These are phyloP conservation scores for Tamias sibiricus DNA, from an alignment of 2,113 vertebrate species.

Conservation along the genomic window DNA sequence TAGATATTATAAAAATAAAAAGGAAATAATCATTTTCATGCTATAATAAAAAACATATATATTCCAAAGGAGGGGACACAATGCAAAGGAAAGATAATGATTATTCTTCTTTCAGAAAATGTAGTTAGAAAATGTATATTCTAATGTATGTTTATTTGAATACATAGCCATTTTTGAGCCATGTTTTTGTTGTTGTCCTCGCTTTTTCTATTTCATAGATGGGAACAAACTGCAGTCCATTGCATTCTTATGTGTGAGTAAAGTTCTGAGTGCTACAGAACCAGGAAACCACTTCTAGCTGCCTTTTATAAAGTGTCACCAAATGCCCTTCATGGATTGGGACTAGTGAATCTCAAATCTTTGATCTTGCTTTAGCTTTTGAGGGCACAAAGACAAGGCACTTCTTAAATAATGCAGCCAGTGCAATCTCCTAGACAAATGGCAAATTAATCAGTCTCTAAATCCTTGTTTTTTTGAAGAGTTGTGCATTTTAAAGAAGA, in stretches of 20 bases:
- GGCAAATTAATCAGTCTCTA: constrained; percentile 91
- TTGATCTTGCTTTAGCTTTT: constrained; percentile 82
- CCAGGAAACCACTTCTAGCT: constrained; percentile 62
- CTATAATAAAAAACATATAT: not conserved
- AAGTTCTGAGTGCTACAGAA: not conserved
- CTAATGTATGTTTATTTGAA: not conserved
- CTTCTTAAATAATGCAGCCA: constrained; percentile 88
- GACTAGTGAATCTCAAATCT: constrained; percentile 69
- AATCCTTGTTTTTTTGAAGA: constrained; percentile 88
- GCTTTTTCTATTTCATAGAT: not conserved
- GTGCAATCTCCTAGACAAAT: constrained; percentile 87
- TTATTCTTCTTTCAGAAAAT: not conserved
- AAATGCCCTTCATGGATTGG: constrained; percentile 68
- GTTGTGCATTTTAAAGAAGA: constrained; percentile 91
- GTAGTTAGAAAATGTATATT: not conserved
- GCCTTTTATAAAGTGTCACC: constrained; percentile 67
- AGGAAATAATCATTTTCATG: not conserved
- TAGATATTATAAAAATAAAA: not conserved
- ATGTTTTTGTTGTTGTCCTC: not conserved
- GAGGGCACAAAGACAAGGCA: constrained; percentile 75
- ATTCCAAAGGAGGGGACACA: not conserved
- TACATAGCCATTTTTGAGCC: not conserved
- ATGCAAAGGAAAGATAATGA: not conserved
- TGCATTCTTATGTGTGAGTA: not conserved
- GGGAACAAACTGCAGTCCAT: not conserved